phyloP scores from a whole-genome alignment of 2,113 vertebrate genomes.

The Oostethus manadensis region DNA sequence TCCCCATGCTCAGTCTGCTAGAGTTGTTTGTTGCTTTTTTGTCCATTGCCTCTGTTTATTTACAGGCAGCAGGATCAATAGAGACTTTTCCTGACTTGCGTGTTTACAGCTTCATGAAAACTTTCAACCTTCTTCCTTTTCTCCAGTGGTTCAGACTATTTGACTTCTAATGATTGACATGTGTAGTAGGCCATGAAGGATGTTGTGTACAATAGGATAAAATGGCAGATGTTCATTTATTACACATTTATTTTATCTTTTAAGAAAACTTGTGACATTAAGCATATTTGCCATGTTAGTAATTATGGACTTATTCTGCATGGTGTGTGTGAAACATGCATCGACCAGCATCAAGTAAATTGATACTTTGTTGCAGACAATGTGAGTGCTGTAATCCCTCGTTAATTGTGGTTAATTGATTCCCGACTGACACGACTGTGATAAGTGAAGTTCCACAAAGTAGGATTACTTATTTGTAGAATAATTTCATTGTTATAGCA shows the following conservation, averaged over 20 bases:
- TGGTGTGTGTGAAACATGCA: too few species aligned
- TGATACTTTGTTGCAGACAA: too few species aligned
- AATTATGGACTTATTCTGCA: too few species aligned
- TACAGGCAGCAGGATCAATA: slow-evolving; percentile 70
- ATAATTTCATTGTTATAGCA: too few species aligned
- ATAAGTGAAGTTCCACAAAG: too few species aligned
- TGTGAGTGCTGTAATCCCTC: too few species aligned
- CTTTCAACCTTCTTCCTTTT: slow-evolving; percentile 44
- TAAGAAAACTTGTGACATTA: too few species aligned
- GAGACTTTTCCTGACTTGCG: slow-evolving; percentile 62
- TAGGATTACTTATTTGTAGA: too few species aligned
- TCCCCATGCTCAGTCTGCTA: slow-evolving; percentile 57
- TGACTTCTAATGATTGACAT: slow-evolving; percentile 73
- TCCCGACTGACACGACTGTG: too few species aligned
- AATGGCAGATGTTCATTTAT: slow-evolving; percentile 3
- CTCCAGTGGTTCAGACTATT: slow-evolving; percentile 65
- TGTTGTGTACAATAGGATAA: slow-evolving; percentile 32
- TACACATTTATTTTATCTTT: background rate
- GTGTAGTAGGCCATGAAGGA: slow-evolving; percentile 70
- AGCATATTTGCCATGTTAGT: too few species aligned
- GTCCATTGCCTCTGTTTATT: slow-evolving; percentile 67
- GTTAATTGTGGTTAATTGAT: too few species aligned
- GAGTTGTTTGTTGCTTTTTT: slow-evolving; percentile 72
- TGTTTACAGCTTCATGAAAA: slow-evolving; percentile 71
- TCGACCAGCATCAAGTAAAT: too few species aligned